Evolutionary conservation across 2,113 vertebrate genomes (phyloP).

Genomic region (Semnopithecus entellus): DNA sequence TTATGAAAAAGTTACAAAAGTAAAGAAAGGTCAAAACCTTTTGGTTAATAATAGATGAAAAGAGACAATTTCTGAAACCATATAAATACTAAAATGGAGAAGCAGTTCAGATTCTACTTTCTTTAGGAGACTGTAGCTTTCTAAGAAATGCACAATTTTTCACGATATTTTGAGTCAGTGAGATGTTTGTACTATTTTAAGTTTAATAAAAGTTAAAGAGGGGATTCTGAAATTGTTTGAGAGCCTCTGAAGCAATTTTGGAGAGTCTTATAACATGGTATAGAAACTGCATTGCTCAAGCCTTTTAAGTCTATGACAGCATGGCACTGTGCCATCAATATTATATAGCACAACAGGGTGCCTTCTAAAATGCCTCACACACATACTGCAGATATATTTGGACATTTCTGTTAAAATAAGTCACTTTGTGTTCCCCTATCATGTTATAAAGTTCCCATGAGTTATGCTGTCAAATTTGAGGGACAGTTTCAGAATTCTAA

Average conservation of each 20-base stretch:
- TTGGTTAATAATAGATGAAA: conserved; percentile 47
- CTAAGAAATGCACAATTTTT: background rate
- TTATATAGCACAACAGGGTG: accelerated
- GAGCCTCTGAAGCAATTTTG: background rate
- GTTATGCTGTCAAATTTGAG: conserved; percentile 35
- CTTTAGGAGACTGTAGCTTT: background rate
- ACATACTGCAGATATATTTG: background rate
- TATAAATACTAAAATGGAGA: background rate
- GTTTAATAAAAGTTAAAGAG: background rate
- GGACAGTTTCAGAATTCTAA: background rate
- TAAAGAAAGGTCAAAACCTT: conserved; percentile 40
- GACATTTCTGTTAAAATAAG: conserved; percentile 28
- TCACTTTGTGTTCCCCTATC: background rate
- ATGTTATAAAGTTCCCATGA: conserved; percentile 1
- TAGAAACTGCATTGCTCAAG: background rate
- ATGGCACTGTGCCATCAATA: background rate
- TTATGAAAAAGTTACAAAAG: conserved; percentile 19
- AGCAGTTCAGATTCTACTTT: background rate
- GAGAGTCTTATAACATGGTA: background rate
- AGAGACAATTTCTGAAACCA: conserved; percentile 5
- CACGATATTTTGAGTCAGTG: background rate
- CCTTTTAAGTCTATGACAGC: no score
- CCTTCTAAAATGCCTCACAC: background rate
- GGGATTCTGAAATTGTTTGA: background rate
- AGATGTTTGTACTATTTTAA: background rate